phyloP scores from a whole-genome alignment of 2,888 invertebrate species.

The Tromatobia lineatoria region DNA sequence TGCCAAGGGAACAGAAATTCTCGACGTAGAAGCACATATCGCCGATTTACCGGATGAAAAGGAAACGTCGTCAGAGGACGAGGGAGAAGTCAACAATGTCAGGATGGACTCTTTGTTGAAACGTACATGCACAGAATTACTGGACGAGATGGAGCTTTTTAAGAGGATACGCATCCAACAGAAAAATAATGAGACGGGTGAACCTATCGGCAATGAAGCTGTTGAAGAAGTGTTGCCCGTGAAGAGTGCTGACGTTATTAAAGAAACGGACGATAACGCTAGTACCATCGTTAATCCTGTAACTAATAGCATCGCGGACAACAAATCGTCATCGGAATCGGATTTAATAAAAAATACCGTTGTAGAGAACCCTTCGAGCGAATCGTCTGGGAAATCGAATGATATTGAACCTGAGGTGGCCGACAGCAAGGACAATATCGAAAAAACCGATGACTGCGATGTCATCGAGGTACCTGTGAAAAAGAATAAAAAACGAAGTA shows the following conservation, averaged over 20 bases:
- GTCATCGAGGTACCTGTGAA: conserved; percentile 62
- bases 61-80: not conserved
- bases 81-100: conserved; percentile 22
- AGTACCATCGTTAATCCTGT: conserved; percentile 37
- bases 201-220: conserved; percentile 14
- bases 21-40: conserved; percentile 8
- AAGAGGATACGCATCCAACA: conserved; percentile 48
- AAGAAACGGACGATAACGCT: conserved; percentile 11
- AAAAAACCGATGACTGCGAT: conserved; percentile 57
- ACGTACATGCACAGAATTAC: conserved; percentile 41
- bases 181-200: conserved; percentile 30
- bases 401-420: not conserved
- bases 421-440: conserved; percentile 24
- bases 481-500: conserved; percentile 55
- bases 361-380: conserved; percentile 42
- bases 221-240: not conserved
- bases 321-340: conserved; percentile 1
- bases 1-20: not conserved
- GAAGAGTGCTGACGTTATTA: not conserved
- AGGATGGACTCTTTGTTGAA: conserved; percentile 47
- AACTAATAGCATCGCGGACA: conserved; percentile 52
- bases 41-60: conserved; percentile 36
- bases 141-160: conserved; percentile 61
- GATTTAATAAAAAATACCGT: conserved; percentile 41
- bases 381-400: conserved; percentile 13